Evolutionary conservation across 2,888 invertebrate species (phyloP).

Genomic region (Mythimna ferrago): DNA sequence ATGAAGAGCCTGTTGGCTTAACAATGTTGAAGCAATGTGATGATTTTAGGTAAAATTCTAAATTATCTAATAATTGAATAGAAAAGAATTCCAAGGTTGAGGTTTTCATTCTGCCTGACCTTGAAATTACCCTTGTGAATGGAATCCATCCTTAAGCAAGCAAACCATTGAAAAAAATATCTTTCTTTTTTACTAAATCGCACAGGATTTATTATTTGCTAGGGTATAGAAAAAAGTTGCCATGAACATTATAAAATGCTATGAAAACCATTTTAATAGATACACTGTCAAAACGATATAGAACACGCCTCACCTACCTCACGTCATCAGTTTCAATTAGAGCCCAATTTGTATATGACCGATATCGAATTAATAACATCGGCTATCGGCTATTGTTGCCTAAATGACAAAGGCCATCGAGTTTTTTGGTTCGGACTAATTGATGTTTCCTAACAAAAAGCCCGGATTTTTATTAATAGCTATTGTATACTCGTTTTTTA

Average conservation of each 20-base stretch:
- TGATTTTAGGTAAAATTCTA: not conserved
- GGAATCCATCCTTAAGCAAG: too few relatives aligned
- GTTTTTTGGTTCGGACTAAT: conserved; percentile 45
- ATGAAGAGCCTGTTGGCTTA: not conserved
- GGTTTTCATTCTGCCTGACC: not conserved
- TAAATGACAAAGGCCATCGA: conserved; percentile 33
- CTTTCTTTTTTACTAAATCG: not conserved
- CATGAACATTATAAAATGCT: not conserved
- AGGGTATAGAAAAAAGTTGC: not conserved
- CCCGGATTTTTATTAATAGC: conserved; percentile 38
- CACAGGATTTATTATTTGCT: too few relatives aligned
- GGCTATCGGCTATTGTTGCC: conserved; percentile 36
- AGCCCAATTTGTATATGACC: conserved; percentile 32
- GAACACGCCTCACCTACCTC: not conserved
- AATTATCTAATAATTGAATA: too few relatives aligned
- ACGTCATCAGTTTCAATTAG: conserved; percentile 29
- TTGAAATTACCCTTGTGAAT: not conserved
- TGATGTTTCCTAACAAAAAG: conserved; percentile 39
- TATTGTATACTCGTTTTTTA: too few relatives aligned
- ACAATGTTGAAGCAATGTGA: not conserved
- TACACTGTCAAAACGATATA: not conserved
- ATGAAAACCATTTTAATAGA: not conserved
- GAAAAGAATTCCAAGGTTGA: too few relatives aligned
- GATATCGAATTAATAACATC: conserved; percentile 40
- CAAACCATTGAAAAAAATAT: too few relatives aligned